Evolutionary conservation across 2,113 vertebrate genomes (phyloP).

Genomic region (Crotophaga sulcirostris): DNA sequence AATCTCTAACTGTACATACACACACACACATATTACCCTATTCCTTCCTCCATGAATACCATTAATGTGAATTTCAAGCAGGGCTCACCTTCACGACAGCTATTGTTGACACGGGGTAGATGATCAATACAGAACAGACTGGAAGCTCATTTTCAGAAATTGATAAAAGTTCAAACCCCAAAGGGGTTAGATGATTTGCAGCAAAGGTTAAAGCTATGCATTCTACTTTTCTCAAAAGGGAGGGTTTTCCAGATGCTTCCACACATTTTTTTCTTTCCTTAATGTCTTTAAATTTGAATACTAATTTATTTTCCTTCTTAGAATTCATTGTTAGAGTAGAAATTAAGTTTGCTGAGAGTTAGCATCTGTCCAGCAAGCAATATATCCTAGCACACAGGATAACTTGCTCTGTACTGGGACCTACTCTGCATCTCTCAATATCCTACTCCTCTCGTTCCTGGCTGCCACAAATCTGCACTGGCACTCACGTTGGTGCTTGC

Average conservation of each 20-base stretch:
- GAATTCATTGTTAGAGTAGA: not conserved
- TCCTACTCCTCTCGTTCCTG: not conserved
- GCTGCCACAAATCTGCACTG: not conserved
- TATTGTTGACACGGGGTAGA: conserved; percentile 40
- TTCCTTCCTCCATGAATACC: conserved; percentile 26
- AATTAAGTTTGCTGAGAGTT: not conserved
- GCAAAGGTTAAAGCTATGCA: conserved; percentile 62
- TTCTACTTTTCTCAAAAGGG: conserved; percentile 22
- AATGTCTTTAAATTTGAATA: not conserved
- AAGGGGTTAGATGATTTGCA: conserved; percentile 61
- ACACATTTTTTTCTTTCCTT: not conserved
- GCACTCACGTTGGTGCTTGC: fast-evolving
- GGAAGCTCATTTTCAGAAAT: conserved; percentile 73
- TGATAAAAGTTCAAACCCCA: conserved; percentile 73
- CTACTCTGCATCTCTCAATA: not conserved
- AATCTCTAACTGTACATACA: not conserved
- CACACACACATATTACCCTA: not conserved
- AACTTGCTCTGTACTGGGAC: not conserved
- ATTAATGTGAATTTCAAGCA: conserved; percentile 54
- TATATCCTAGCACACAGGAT: not conserved
- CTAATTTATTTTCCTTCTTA: not conserved
- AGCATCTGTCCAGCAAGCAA: not conserved
- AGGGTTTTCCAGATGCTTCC: not conserved
- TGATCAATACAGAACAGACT: conserved; percentile 70
- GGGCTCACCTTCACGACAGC: conserved; percentile 63